phyloP scores from a whole-genome alignment of 2,113 vertebrate genomes.

The Dromiciops gliroides region DNA sequence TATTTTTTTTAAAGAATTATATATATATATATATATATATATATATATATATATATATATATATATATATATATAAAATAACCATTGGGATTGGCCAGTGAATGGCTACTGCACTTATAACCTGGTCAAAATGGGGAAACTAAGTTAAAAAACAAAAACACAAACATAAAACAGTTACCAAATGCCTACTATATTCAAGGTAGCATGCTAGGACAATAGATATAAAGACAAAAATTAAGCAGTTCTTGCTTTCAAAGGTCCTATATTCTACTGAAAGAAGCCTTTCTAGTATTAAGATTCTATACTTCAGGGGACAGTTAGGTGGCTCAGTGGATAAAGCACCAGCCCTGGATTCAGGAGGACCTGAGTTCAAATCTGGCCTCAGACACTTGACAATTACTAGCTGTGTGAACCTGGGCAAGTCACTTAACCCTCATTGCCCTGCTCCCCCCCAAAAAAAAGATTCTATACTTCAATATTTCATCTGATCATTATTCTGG shows the following conservation, averaged over 20 bases:
- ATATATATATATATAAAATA: too few relatives aligned
- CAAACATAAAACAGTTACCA: neutral
- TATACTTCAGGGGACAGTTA: too few relatives aligned
- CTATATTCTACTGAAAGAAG: neutral
- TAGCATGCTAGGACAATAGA: neutral
- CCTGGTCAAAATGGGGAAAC: neutral
- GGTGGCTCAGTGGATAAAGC: too few relatives aligned
- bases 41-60: too few relatives aligned
- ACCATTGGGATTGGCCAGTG: neutral
- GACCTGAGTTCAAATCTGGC: too few relatives aligned
- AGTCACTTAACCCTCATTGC: too few relatives aligned
- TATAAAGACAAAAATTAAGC: neutral
- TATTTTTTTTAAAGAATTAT: too few relatives aligned
- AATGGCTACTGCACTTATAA: neutral
- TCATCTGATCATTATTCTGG: neutral
- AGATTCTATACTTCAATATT: neutral
- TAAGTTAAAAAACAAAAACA: neutral
- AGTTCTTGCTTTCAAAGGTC: neutral
- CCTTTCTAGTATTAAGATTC: neutral
- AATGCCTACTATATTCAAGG: neutral
- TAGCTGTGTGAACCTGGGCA: too few relatives aligned
- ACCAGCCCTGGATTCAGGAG: too few relatives aligned
- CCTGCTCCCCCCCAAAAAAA: too few relatives aligned
- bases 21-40: too few relatives aligned
- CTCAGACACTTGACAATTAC: too few relatives aligned